Percentiles rank a stretch among this genome's conserved stretches.
phyloP scores from a whole-genome alignment of 2,113 vertebrate species.

The Rhabdornis inornatus region DNA sequence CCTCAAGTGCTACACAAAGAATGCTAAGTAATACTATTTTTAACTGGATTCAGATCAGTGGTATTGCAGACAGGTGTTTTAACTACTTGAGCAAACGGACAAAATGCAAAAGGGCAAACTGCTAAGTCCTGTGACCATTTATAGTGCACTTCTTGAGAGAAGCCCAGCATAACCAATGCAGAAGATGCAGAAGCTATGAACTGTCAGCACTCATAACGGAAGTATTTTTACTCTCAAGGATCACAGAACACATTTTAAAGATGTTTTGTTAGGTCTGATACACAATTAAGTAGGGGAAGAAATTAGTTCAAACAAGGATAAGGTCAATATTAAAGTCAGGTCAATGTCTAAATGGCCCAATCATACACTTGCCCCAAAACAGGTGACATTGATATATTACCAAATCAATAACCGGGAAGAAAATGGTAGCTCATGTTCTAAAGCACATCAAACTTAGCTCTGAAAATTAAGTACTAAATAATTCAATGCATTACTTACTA shows the following conservation, averaged over 20 bases:
- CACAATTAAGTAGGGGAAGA: conserved; percentile 7
- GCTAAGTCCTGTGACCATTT: conserved; percentile 40
- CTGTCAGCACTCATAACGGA: conserved; percentile 28
- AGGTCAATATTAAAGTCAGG: background rate
- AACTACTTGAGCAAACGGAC: conserved; percentile 3
- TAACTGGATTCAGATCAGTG: background rate
- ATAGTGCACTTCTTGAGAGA: conserved; percentile 51
- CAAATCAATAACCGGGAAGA: background rate
- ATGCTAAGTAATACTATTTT: conserved; percentile 32
- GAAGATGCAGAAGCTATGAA: conserved; percentile 39
- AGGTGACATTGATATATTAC: background rate
- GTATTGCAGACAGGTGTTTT: conserved; percentile 4
- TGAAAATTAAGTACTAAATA: background rate
- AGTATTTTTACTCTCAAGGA: conserved; percentile 43
- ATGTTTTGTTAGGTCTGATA: conserved; percentile 17
- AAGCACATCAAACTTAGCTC: background rate
- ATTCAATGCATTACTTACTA: background rate
- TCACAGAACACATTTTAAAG: conserved; percentile 49
- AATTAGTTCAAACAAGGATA: conserved; percentile 48
- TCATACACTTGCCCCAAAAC: background rate
- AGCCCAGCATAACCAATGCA: conserved; percentile 37
- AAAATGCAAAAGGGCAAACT: conserved; percentile 43
- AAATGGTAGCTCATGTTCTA: background rate
- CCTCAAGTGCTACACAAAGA: background rate
- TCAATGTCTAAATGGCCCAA: background rate